Conservation (phyloP, 64 coral and sea anemone species). For the Acropora yongei region DNA sequence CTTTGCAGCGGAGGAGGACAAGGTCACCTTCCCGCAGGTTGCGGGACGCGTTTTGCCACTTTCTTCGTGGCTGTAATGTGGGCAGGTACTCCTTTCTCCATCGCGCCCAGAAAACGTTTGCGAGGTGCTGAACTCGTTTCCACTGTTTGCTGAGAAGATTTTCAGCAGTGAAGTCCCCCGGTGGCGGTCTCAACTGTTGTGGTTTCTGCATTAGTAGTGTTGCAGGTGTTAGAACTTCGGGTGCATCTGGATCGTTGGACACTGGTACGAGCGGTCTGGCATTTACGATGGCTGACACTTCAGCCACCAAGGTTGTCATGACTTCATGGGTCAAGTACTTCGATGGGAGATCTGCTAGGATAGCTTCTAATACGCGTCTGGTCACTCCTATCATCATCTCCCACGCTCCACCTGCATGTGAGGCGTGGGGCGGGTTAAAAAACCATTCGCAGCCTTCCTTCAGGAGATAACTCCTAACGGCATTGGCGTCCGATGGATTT, state of each 20-base stretch:
- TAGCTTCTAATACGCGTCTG: conserved; percentile 25
- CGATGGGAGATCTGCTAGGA: conserved; percentile 11
- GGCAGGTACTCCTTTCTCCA: conserved; percentile 56
- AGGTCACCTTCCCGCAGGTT: conserved; percentile 50
- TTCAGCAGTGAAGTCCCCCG: conserved; percentile 22
- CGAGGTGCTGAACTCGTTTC: conserved; percentile 24
- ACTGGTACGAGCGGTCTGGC: conserved; percentile 56
- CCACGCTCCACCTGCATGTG: background rate
- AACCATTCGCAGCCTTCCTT: no score
- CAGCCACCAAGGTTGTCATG: conserved; percentile 60
- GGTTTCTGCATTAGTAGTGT: conserved; percentile 43
- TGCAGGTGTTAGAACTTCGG: conserved; percentile 42
- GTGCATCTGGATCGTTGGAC: conserved; percentile 35
- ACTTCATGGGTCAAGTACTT: conserved; percentile 60
- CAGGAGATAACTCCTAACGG: no score
- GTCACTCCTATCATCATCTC: conserved; percentile 56
- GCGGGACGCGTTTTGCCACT: conserved; percentile 19
- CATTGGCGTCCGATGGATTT: no score
- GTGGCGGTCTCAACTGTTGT: background rate
- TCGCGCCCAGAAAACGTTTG: conserved; percentile 47
- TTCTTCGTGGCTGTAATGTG: conserved; percentile 38
- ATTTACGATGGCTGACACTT: conserved; percentile 1
- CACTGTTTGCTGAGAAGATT: conserved; percentile 42
- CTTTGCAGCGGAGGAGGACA: conserved; percentile 50
- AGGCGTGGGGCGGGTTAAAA: no score